These are phyloP conservation scores for Eristalinus aeneus DNA, from an alignment of 2,888 invertebrate genomes.

Conservation along the genomic window DNA sequence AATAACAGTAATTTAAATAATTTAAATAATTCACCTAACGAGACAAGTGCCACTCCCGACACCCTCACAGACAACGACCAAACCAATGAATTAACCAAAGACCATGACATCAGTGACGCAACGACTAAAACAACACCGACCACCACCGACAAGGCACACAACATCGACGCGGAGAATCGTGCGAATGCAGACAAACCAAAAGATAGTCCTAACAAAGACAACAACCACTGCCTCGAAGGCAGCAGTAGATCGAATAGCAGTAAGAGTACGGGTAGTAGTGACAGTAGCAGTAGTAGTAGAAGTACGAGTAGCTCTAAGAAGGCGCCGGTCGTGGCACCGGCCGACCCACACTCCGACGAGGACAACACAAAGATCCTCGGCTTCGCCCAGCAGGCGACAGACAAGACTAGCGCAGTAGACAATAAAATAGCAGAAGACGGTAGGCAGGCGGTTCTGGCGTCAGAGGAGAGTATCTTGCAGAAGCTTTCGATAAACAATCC, in stretches of 20 bases:
- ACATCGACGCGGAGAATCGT: not conserved
- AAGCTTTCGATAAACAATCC: conserved; percentile 78
- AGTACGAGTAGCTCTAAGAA: conserved; percentile 58
- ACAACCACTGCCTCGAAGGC: conserved; percentile 58
- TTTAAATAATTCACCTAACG: conserved; percentile 68
- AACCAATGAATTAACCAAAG: conserved; percentile 12
- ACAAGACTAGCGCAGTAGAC: conserved; percentile 34
- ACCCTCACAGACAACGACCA: not conserved
- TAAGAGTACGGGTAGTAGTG: conserved; percentile 66
- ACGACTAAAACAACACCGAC: conserved; percentile 7
- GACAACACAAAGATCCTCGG: conserved; percentile 64
- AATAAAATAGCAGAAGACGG: conserved; percentile 22
- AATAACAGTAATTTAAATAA: conserved; percentile 72
- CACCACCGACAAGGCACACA: conserved; percentile 19
- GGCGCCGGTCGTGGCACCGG: not conserved
- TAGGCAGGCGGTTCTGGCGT: conserved; percentile 60
- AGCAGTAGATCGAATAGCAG: conserved; percentile 66
- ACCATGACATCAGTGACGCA: conserved; percentile 18
- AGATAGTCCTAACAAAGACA: conserved; percentile 53
- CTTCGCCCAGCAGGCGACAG: conserved; percentile 27
- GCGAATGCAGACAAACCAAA: conserved; percentile 58
- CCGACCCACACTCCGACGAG: conserved; percentile 54
- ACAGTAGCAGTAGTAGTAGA: conserved; percentile 62
- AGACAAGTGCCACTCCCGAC: conserved; percentile 28
- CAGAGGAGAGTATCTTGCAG: conserved; percentile 74